Base-by-base conservation (phyloP, 2,797 vertebrate genomes). In the Vespertilio murinus region DNA sequence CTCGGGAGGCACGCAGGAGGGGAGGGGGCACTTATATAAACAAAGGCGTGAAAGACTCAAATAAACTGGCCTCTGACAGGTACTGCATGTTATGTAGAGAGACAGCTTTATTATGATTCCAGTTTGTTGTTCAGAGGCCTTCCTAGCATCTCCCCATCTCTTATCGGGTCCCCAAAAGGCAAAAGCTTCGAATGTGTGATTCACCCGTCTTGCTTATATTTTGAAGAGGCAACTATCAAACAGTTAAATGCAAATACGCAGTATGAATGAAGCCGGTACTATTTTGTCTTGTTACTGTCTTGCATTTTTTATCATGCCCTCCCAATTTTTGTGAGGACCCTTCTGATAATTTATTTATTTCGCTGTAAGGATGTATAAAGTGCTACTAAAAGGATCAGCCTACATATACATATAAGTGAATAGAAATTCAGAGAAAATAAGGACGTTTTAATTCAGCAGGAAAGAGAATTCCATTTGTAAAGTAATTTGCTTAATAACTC, bases 41-140 rank as follows among this genome's bases (percentile, higher is more conserved):
- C 97, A 98, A 98, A 97, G 94, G 89, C 92, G 96, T 54, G 94
- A 94, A 98, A 97, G 98, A 96, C 38, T 95, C 97, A 98, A 98
- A 98, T 97, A 98, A 98, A 98, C 97, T 65, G 92, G 97, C 98
- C 98, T 98, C 98, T 98, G 98, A 98, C 97, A 98, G 98, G 98
- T 97, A 98, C 92, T 96, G 96, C 97, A 78, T 52, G 77, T 97
- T 98, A 97, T 98, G 98, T 98, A 96, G 97, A 97, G 96, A 97
- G 98, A 98, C 97, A 97, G 97, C 96, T 98, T 98, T 98, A 78
- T 92, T 96, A 98, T 98, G 98, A 97, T 98, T 98, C 93, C 91
- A 90, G 23, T 35, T 95, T 92, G 90, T 67, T 91, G 42, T 93
- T 97, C 96, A 33, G 69, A 95, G 92, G 86, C 64, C 94, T 94